Percentiles rank a stretch among this genome's conserved stretches.
phyloP scores from a whole-genome alignment of 2,888 invertebrate genomes.

The Eucera pruinosa region DNA sequence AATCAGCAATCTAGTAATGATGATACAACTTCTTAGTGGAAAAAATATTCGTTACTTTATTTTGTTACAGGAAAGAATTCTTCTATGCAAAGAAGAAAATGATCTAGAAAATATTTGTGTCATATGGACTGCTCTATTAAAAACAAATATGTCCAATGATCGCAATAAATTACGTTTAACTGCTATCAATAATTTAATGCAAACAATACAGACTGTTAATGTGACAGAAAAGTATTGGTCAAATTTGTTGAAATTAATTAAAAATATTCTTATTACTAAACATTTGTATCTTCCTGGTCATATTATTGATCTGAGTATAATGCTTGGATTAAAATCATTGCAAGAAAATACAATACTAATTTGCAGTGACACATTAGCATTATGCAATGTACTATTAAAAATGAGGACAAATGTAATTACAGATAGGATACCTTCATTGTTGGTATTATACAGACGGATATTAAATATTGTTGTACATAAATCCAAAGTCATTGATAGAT shows the following conservation, averaged over 20 bases:
- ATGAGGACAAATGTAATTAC: slow-evolving; percentile 69
- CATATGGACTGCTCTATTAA: slow-evolving; percentile 76
- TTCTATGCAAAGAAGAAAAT: slow-evolving; percentile 53
- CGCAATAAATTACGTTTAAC: slow-evolving; percentile 71
- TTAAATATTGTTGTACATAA: slow-evolving; percentile 68
- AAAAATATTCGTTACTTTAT: slow-evolving; percentile 12
- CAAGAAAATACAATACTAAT: slow-evolving; percentile 56
- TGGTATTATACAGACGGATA: slow-evolving; percentile 73
- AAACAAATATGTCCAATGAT: slow-evolving; percentile 68
- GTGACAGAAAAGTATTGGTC: slow-evolving; percentile 66
- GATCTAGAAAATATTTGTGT: slow-evolving; percentile 64
- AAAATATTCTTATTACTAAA: slow-evolving; percentile 64
- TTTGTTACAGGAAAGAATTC: slow-evolving; percentile 63
- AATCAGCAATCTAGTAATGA: no score
- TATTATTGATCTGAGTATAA: slow-evolving; percentile 74
- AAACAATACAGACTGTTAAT: slow-evolving; percentile 56
- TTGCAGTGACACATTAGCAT: slow-evolving; percentile 71
- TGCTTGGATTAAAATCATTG: slow-evolving; percentile 69
- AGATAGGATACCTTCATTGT: slow-evolving; percentile 74
- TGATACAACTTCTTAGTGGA: no score
- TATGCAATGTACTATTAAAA: slow-evolving; percentile 74
- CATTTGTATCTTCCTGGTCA: slow-evolving; percentile 68
- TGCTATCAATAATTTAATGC: slow-evolving; percentile 68
- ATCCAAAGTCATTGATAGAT: slow-evolving; percentile 65
- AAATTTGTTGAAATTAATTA: slow-evolving; percentile 64